These are phyloP conservation scores for Siniperca chuatsi DNA, from an alignment of 2,113 vertebrate species.

Conservation along the genomic window DNA sequence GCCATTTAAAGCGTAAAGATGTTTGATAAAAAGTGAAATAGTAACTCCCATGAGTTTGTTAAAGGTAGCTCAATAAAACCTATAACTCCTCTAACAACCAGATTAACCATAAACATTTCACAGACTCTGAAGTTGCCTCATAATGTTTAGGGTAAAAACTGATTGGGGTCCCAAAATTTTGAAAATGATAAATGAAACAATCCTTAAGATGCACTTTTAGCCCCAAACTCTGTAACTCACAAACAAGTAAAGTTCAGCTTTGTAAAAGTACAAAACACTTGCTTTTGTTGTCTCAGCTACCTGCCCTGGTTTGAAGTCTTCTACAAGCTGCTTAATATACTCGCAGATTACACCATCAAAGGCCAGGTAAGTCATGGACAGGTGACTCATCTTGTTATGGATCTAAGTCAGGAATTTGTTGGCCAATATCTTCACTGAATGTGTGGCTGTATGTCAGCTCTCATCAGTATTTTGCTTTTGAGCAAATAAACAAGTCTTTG, in stretches of 20 bases:
- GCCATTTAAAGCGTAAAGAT: no score
- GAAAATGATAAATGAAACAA: neutral
- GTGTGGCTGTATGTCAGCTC: neutral
- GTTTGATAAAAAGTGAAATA: no score
- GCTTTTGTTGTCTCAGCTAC: constrained; percentile 85
- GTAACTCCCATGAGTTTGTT: neutral
- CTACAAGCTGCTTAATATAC: constrained; percentile 96
- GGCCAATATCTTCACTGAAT: neutral
- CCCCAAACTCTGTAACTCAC: neutral
- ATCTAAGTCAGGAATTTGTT: no score
- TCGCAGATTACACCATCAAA: constrained; percentile 95
- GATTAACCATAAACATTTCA: neutral
- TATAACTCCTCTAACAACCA: neutral
- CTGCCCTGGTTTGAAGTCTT: constrained; percentile 99
- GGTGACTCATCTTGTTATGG: neutral
- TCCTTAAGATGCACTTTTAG: neutral
- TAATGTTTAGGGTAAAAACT: neutral
- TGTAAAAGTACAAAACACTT: neutral
- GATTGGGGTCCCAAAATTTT: neutral
- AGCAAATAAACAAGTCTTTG: neutral
- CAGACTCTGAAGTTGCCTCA: neutral
- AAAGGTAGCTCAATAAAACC: neutral
- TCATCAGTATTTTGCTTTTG: neutral
- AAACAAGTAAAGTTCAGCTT: neutral
- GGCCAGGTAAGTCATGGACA: constrained; percentile 87